Base-by-base conservation (phyloP, 1,140 invertebrate species). In the Euglossa dilemma region DNA sequence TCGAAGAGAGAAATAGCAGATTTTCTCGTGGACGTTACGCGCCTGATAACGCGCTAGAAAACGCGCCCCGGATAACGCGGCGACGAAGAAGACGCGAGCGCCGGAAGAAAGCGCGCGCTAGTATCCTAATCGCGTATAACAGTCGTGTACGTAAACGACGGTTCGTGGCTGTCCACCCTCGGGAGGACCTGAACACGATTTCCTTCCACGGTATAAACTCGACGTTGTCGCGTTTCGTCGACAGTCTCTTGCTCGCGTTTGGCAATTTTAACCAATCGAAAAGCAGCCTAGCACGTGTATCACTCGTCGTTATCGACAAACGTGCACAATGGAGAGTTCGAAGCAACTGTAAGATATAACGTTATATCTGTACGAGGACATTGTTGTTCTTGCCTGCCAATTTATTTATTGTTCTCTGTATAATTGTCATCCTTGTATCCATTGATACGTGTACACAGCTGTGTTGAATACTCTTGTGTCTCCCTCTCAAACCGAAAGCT, bases 241-340 rank as follows among this genome's bases (percentile, higher is more conserved):
- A 36, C 36, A 23, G n/a, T 75, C 52, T 36, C 28, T 18, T 50
- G 63, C 67, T 73, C 25, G 28, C 56, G 76, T 86, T 87, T 76
- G 87, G 89, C 90, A 91, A 91, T 69, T 89, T 86, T 87, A 92
- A 91, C 85, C 86, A 90, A 91, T 92, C 90, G 84, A 88, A 81
- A 80, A 91, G 85, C 83, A 85, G 72, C 83, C 57, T 72, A 43
- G 56, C 74, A 77, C 28, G 25, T 61, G 12, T 14, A 23, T 50
- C 47, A 47, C n/a, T 74, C 70, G 54, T 84, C 75, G 47, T 64
- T 59, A 73, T 54, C 77, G 67, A 66, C 36, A 23, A 86, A 72
- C 75, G 76, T 63, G 84, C 78, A 70, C 87, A 78, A 86, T 57
- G 63, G 56, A 86, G 81, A 76, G 85, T 78, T 81, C 64, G 67